Conservation (phyloP, 2,113 vertebrate genomes). For the Rissa tridactyla region DNA sequence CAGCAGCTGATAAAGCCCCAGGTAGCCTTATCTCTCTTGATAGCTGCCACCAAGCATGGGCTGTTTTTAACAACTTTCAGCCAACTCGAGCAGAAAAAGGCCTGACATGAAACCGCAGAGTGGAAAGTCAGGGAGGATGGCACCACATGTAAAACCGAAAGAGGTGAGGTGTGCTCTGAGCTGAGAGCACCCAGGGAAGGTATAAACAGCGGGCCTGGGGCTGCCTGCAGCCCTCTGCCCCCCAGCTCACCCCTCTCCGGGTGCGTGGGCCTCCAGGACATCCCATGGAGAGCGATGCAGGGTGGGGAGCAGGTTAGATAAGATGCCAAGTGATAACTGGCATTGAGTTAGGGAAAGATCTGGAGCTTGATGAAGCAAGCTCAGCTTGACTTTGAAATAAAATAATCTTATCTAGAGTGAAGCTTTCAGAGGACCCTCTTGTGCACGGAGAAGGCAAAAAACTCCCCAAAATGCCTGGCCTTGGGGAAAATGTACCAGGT, state of each 20-base stretch:
- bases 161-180: background rate
- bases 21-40: background rate
- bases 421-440: background rate
- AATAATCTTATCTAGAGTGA: background rate
- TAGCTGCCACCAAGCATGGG: background rate
- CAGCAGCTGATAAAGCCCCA: background rate
- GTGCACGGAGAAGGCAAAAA: background rate
- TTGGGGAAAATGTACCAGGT: background rate
- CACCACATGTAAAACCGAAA: background rate
- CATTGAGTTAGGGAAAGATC: background rate
- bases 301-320: background rate
- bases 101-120: constrained; percentile 1
- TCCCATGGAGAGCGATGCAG: background rate
- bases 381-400: background rate
- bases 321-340: background rate
- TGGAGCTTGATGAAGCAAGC: background rate
- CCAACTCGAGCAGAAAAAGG: background rate
- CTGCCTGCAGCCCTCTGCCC: background rate
- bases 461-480: rapidly evolving
- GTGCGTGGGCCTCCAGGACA: background rate
- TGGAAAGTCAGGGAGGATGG: background rate
- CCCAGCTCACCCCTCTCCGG: rapidly evolving
- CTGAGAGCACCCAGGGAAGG: background rate
- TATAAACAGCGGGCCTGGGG: background rate
- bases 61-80: constrained; percentile 47